A percentile compares a stretch with the other conserved stretches of the same genome.
Conservation (phyloP, 2,888 invertebrate genomes). For the Euspilapteryx auroguttella region DNA sequence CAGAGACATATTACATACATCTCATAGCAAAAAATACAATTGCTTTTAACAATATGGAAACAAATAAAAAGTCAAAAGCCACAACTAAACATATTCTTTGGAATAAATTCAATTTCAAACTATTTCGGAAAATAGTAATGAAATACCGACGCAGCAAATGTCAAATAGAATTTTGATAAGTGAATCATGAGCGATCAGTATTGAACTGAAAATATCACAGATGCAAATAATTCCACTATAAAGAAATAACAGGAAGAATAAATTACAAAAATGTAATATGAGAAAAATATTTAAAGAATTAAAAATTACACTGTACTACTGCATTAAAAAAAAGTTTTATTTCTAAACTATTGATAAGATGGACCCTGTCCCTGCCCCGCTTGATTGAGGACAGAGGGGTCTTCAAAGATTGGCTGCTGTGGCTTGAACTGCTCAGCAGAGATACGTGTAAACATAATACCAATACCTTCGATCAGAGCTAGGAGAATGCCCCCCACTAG, state of each 20-base stretch:
- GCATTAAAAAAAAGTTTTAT: too few relatives aligned
- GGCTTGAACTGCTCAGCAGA: conserved; percentile 94
- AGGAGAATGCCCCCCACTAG: conserved; percentile 93
- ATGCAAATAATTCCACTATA: conserved; percentile 32
- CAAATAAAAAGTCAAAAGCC: conserved; percentile 39
- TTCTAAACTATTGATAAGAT: conserved; percentile 33
- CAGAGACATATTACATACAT: conserved; percentile 6
- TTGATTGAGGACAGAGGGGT: conserved; percentile 73
- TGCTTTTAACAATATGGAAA: conserved; percentile 31
- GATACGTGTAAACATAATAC: conserved; percentile 89
- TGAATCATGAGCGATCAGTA: conserved; percentile 39
- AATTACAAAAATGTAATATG: too few relatives aligned
- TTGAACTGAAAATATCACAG: conserved; percentile 53
- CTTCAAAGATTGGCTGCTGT: conserved; percentile 74
- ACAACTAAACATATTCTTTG: conserved; percentile 7
- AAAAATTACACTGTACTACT: too few relatives aligned
- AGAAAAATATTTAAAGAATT: too few relatives aligned
- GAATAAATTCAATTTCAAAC: conserved; percentile 7
- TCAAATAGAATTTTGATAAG: too few relatives aligned
- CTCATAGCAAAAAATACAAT: too few relatives aligned
- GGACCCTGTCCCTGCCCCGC: conserved; percentile 25
- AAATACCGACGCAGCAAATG: too few relatives aligned
- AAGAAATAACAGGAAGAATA: conserved; percentile 1
- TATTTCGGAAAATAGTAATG: too few relatives aligned
- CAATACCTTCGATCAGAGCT: conserved; percentile 96